Evolutionary conservation across 2,797 vertebrate genomes (phyloP).

Genomic region (Sebastes jordani): DNA sequence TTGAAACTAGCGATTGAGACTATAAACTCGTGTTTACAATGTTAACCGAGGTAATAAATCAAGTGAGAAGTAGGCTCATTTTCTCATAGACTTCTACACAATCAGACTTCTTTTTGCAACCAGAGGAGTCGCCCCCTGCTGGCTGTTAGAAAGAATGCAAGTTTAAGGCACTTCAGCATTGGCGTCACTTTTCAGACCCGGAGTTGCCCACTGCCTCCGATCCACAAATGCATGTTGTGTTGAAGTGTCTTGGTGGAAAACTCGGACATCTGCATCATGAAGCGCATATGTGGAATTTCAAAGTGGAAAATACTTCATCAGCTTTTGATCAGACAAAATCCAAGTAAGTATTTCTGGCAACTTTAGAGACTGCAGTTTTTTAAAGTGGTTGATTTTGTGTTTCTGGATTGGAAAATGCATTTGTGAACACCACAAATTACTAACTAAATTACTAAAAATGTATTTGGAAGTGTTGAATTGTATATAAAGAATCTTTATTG

Average conservation of each 20-base stretch:
- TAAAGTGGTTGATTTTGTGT: background rate
- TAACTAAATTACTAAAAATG: background rate
- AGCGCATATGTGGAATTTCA: background rate
- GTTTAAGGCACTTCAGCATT: fast-evolving
- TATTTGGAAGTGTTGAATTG: too few relatives aligned
- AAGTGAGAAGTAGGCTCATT: too few relatives aligned
- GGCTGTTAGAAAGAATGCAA: too few relatives aligned
- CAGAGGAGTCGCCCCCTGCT: too few relatives aligned
- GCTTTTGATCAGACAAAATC: background rate
- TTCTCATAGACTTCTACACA: too few relatives aligned
- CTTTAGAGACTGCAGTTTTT: background rate
- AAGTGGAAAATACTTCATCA: background rate
- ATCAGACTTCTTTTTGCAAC: too few relatives aligned
- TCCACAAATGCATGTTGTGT: background rate
- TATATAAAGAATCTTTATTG: too few relatives aligned
- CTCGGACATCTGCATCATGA: background rate
- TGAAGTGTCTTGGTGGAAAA: background rate
- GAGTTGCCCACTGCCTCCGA: background rate
- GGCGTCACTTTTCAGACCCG: too few relatives aligned
- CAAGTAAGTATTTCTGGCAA: background rate
- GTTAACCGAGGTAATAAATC: too few relatives aligned
- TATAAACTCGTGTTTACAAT: too few relatives aligned
- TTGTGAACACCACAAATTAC: background rate
- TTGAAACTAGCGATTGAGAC: too few relatives aligned
- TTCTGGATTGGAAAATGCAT: background rate